These are phyloP conservation scores for Orthonychiurus folsomi DNA, from an alignment of 2,888 invertebrate species.

Conservation along the genomic window DNA sequence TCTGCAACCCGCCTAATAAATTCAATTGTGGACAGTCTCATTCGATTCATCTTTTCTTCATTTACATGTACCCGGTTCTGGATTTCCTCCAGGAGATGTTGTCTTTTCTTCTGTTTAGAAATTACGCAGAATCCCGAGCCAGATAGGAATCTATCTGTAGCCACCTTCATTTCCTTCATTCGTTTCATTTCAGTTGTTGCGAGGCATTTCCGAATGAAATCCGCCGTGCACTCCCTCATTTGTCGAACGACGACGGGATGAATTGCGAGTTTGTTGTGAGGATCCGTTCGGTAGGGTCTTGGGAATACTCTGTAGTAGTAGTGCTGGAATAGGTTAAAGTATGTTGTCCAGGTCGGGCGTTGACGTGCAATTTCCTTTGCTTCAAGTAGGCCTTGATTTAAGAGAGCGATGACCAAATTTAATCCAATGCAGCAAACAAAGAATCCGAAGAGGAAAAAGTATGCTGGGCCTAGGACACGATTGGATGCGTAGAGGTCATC, in stretches of 20 bases:
- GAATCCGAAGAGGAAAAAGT: conserved; percentile 23
- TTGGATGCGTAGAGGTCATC: conserved; percentile 12
- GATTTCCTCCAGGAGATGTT: no score
- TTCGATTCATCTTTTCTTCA: conserved; percentile 19
- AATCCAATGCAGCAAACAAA: conserved; percentile 21
- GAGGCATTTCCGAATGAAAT: conserved; percentile 14
- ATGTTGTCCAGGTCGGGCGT: conserved; percentile 18
- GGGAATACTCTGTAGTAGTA: not conserved
- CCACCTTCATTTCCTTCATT: conserved; percentile 21
- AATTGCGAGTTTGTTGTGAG: conserved; percentile 10
- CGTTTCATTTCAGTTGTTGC: not conserved
- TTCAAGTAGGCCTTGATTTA: conserved; percentile 24
- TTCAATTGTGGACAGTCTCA: conserved; percentile 16
- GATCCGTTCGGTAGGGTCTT: not conserved
- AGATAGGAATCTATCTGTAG: conserved; percentile 16
- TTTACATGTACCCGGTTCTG: not conserved
- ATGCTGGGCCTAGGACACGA: conserved; percentile 20
- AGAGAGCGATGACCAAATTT: conserved; percentile 24
- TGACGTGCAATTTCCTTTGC: conserved; percentile 24
- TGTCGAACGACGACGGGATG: conserved; percentile 17
- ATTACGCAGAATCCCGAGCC: conserved; percentile 21
- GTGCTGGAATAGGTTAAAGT: not conserved
- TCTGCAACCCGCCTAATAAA: conserved; percentile 12
- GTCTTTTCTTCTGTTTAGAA: conserved; percentile 5
- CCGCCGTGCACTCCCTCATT: conserved; percentile 18